Percentiles rank a stretch among this genome's conserved stretches.
Conservation (phyloP, 2,888 invertebrate species). For the Tiliacea aurago region DNA sequence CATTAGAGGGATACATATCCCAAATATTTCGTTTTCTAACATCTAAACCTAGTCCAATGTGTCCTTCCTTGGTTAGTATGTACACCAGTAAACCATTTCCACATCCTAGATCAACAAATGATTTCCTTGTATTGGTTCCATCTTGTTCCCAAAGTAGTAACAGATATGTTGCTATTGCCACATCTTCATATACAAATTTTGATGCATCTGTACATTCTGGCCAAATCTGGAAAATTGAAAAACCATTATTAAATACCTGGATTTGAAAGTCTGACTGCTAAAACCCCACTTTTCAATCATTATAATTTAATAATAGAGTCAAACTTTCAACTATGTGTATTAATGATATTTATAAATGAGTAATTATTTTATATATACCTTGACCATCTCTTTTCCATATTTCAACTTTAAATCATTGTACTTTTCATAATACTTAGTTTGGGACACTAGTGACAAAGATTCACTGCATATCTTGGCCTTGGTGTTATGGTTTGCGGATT, state of each 20-base stretch:
- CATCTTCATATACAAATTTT: constrained; percentile 99
- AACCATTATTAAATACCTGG: not conserved
- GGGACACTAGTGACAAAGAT: constrained; percentile 92
- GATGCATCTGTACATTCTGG: constrained; percentile 97
- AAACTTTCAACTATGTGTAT: not conserved
- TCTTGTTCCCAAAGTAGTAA: constrained; percentile 94
- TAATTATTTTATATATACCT: constrained; percentile 79
- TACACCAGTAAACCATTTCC: constrained; percentile 98
- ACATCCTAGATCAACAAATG: constrained; percentile 98
- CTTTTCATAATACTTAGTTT: constrained; percentile 92
- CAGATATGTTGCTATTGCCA: constrained; percentile 97
- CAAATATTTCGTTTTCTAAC: constrained; percentile 96
- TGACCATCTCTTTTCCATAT: constrained; percentile 94
- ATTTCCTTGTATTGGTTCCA: constrained; percentile 79
- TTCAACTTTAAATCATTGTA: constrained; percentile 94
- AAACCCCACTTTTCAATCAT: not conserved
- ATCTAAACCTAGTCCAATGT: constrained; percentile 95
- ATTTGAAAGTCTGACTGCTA: not conserved
- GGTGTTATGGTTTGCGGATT: constrained; percentile 70
- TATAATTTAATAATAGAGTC: not conserved
- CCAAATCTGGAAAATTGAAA: constrained; percentile 92
- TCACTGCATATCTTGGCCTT: constrained; percentile 74
- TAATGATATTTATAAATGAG: not conserved
- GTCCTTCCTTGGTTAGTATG: constrained; percentile 96
- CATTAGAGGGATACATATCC: constrained; percentile 93